A percentile compares a stretch with the other conserved stretches of the same genome.
These are phyloP conservation scores for Carlito syrichta DNA, from an alignment of 2,113 vertebrate genomes.

Conservation along the genomic window DNA sequence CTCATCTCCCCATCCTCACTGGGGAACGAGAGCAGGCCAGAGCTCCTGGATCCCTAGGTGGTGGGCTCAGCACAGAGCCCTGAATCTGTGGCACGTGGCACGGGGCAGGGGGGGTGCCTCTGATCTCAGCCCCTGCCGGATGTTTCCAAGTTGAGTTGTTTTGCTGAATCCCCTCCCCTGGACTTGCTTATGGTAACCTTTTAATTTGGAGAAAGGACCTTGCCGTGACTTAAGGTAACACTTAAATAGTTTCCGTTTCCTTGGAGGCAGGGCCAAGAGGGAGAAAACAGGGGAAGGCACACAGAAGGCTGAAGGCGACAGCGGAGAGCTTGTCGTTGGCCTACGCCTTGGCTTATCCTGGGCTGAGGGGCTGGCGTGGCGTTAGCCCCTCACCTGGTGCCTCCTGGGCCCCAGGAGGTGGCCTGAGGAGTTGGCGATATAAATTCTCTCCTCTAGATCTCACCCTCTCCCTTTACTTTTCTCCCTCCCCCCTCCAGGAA, in stretches of 20 bases:
- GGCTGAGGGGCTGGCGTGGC: accelerated
- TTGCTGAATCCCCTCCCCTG: not conserved
- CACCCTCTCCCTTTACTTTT: not conserved
- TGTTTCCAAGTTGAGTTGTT: not conserved
- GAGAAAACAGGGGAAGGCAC: not conserved
- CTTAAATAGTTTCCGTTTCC: not conserved
- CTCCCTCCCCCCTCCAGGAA: not conserved
- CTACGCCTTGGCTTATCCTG: not conserved
- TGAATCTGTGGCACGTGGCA: not conserved
- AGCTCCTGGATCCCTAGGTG: not conserved
- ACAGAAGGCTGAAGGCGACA: not conserved
- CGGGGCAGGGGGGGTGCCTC: too few relatives aligned
- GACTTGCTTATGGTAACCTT: not conserved
- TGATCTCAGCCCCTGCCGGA: not conserved
- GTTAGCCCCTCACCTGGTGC: not conserved
- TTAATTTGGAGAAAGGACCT: not conserved
- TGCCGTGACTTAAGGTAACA: not conserved
- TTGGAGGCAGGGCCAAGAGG: not conserved
- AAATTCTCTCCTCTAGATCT: not conserved
- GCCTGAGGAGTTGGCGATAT: not conserved
- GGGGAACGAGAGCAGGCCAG: not conserved
- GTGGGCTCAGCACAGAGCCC: not conserved
- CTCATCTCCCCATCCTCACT: not conserved
- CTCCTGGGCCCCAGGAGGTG: not conserved
- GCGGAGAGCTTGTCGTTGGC: not conserved